Conservation (phyloP, 2,888 invertebrate genomes). For the Tyria jacobaeae region DNA sequence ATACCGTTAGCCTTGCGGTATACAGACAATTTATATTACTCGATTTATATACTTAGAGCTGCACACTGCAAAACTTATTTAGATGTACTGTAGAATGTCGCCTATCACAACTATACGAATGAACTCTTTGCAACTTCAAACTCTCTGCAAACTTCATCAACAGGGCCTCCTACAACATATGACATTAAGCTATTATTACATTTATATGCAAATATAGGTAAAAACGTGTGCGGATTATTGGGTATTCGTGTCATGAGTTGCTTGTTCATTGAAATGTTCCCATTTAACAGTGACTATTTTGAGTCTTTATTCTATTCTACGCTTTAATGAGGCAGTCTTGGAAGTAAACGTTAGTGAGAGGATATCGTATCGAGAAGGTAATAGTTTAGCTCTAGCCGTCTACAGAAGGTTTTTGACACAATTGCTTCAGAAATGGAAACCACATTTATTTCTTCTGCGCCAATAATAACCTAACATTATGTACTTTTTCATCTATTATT, state of each 20-base stretch:
- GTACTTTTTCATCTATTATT: background rate
- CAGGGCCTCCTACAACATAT: background rate
- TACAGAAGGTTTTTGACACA: background rate
- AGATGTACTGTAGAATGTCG: background rate
- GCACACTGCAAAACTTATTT: background rate
- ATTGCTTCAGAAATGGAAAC: background rate
- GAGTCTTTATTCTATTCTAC: background rate
- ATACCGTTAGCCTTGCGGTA: conserved; percentile 20
- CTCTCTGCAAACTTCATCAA: background rate
- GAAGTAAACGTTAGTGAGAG: background rate
- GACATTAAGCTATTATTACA: too few relatives aligned
- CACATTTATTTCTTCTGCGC: background rate
- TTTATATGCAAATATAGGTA: conserved; percentile 9
- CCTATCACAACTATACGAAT: background rate
- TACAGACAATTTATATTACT: conserved; percentile 17
- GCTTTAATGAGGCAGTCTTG: conserved; percentile 2
- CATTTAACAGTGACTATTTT: conserved; percentile 7
- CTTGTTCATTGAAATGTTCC: conserved; percentile 6
- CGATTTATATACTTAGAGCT: background rate
- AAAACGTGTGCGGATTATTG: conserved; percentile 21
- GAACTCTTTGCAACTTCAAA: too few relatives aligned
- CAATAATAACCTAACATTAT: background rate
- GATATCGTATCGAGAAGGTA: background rate
- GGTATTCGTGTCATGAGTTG: conserved; percentile 27
- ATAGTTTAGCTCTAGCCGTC: background rate